phyloP scores from a whole-genome alignment of 2,113 vertebrate genomes.

The Scolopax mira region DNA sequence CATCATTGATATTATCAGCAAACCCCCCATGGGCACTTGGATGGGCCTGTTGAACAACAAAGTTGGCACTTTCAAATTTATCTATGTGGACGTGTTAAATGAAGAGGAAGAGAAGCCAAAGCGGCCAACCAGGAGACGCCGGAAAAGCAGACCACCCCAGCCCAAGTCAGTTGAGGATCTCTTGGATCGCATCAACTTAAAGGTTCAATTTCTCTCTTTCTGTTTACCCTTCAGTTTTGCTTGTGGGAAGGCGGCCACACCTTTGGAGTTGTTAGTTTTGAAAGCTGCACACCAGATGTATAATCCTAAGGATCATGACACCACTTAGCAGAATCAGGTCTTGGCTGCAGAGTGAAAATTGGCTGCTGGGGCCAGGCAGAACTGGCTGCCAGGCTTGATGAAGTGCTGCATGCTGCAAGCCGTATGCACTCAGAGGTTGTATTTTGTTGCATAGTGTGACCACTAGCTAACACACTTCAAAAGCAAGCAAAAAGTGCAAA shows the following conservation, averaged over 20 bases:
- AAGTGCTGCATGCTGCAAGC: neutral
- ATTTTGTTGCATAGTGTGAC: neutral
- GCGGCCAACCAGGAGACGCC: constrained; percentile 85
- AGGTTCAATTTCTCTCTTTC: constrained; percentile 70
- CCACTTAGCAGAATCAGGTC: neutral
- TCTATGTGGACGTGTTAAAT: constrained; percentile 94
- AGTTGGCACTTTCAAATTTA: constrained; percentile 98
- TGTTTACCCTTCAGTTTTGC: neutral
- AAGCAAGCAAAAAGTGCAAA: neutral
- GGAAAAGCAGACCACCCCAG: constrained; percentile 90
- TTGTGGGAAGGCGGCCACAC: neutral
- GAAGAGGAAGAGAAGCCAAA: constrained; percentile 96
- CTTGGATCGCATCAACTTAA: constrained; percentile 93
- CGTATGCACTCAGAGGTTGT: fast-evolving
- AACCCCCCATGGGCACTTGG: constrained; percentile 99
- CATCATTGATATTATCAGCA: constrained; percentile 99
- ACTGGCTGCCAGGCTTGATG: neutral
- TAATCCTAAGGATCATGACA: neutral
- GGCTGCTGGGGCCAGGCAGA: neutral
- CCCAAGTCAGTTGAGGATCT: constrained; percentile 96
- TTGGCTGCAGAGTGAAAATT: neutral
- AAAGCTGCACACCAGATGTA: neutral
- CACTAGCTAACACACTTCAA: neutral
- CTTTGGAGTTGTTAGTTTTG: neutral
- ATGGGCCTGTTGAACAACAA: constrained; percentile 98